Evolutionary conservation across 2,797 vertebrate species (phyloP).

Genomic region (Pipistrellus nathusii): DNA sequence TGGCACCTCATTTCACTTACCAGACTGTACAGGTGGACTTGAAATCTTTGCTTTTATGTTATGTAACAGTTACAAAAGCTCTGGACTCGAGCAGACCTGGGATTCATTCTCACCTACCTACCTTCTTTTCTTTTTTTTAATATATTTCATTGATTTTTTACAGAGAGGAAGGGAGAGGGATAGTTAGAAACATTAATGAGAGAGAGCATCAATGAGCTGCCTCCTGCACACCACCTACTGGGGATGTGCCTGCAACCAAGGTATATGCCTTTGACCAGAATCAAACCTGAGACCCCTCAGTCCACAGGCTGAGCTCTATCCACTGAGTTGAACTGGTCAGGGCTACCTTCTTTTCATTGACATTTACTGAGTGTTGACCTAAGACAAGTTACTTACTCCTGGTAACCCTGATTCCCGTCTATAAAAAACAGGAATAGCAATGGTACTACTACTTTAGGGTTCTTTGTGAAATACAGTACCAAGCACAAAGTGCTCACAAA

Average conservation of each 20-base stretch:
- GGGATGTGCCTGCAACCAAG: no score
- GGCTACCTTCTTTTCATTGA: background rate
- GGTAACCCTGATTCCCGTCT: background rate
- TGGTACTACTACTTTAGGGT: background rate
- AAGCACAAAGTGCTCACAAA: conserved; percentile 3
- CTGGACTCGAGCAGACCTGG: background rate
- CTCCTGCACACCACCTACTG: no score
- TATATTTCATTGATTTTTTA: no score
- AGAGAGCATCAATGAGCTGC: no score
- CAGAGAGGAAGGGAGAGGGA: no score
- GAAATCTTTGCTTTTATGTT: conserved; percentile 9
- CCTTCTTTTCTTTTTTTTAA: background rate
- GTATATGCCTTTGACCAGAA: no score
- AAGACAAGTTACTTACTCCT: conserved; percentile 7
- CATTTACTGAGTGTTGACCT: background rate
- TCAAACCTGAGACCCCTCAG: no score
- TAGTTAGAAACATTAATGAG: no score
- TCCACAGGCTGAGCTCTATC: no score
- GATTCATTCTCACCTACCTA: conserved; percentile 12
- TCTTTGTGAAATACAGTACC: background rate
- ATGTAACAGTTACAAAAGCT: background rate
- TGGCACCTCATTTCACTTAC: background rate
- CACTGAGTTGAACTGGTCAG: no score
- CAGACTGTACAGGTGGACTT: background rate
- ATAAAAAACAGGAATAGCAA: conserved; percentile 14